A percentile compares a stretch with the other conserved stretches of the same genome.
phyloP scores from a whole-genome alignment of 2,888 invertebrate species.

The Chorisops tibialis region DNA sequence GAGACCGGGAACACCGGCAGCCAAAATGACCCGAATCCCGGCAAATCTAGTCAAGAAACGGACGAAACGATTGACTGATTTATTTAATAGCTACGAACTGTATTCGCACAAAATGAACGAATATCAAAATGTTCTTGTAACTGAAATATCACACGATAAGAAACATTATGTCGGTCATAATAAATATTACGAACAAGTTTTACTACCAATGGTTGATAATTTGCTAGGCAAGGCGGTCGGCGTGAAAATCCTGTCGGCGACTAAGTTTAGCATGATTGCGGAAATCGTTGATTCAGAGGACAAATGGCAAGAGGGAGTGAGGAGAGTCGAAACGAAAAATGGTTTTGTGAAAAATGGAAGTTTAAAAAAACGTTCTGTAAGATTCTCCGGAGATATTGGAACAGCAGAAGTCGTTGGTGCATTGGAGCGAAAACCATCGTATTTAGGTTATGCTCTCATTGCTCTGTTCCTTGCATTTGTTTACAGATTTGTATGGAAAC shows the following conservation, averaged over 20 bases:
- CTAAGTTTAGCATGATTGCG: conserved; percentile 77
- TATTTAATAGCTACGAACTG: conserved; percentile 86
- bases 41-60: conserved; percentile 84
- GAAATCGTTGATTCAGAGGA: conserved; percentile 61
- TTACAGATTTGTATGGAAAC: conserved; percentile 40
- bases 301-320: conserved; percentile 54
- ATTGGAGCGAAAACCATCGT: conserved; percentile 28
- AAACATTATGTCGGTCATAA: conserved; percentile 92
- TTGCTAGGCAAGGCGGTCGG: conserved; percentile 79
- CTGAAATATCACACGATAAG: conserved; percentile 89
- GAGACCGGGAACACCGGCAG: conserved; percentile 93
- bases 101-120: conserved; percentile 65
- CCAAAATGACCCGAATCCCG: conserved; percentile 79
- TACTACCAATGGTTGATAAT: conserved; percentile 73
- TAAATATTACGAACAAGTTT: conserved; percentile 88
- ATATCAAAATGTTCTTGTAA: conserved; percentile 75
- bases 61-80: conserved; percentile 81
- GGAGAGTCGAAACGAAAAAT: conserved; percentile 38
- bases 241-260: conserved; percentile 67
- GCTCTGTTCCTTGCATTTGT: conserved; percentile 52
- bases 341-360: conserved; percentile 8
- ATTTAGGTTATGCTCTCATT: conserved; percentile 45
- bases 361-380: no score
- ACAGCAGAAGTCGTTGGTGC: conserved; percentile 10
- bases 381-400: neutral